These are phyloP conservation scores for Sebastes minor DNA, from an alignment of 2,797 vertebrate genomes.

Conservation along the genomic window DNA sequence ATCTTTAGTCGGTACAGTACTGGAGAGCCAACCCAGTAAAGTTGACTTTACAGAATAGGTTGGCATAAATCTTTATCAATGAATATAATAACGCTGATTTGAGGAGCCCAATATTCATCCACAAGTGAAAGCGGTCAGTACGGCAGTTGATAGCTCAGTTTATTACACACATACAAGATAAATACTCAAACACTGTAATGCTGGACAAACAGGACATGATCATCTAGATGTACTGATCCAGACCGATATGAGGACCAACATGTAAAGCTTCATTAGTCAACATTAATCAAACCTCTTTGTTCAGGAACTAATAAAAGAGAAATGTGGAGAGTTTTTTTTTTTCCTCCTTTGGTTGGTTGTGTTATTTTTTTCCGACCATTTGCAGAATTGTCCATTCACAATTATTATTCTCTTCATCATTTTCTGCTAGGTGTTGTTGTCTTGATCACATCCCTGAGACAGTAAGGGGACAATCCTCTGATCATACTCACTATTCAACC, in stretches of 20 bases:
- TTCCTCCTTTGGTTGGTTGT: not conserved
- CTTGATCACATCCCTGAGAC: conserved; percentile 74
- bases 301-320: conserved; percentile 5
- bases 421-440: conserved; percentile 7
- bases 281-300: not conserved
- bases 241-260: conserved; percentile 36
- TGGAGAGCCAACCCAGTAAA: not conserved
- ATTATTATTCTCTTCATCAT: not conserved
- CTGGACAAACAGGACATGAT: conserved; percentile 48
- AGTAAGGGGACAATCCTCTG: conserved; percentile 16
- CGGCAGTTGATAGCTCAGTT: conserved; percentile 69
- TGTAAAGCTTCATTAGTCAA: conserved; percentile 22
- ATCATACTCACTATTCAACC: conserved; percentile 6
- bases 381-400: not conserved
- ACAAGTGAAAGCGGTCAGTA: not conserved
- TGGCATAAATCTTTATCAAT: too few relatives aligned
- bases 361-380: not conserved
- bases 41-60: not conserved
- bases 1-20: too few relatives aligned
- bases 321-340: not conserved
- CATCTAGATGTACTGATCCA: conserved; percentile 15
- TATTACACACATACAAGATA: conserved; percentile 70
- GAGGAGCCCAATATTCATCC: not conserved
- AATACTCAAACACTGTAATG: conserved; percentile 55
- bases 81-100: not conserved